Evolutionary conservation across 1,140 invertebrate genomes (phyloP).

Genomic region (Formica selysi): DNA sequence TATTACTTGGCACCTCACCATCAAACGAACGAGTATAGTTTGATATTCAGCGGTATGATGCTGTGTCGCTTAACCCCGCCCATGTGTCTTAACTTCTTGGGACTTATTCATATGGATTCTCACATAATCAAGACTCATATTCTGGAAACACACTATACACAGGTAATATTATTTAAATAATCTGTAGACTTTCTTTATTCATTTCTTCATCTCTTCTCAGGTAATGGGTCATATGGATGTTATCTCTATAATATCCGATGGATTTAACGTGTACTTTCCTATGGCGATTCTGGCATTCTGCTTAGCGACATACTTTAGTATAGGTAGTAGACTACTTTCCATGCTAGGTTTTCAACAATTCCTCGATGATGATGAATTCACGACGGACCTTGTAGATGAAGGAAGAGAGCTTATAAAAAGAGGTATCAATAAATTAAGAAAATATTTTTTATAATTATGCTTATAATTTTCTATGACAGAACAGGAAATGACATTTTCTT

Average conservation of each 20-base stretch:
- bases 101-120: constrained; percentile 99
- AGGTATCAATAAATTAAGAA: constrained; percentile 86
- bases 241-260: constrained; percentile 97
- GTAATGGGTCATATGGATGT: constrained; percentile 99
- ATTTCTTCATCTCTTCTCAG: constrained; percentile 85
- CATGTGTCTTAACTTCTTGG: constrained; percentile 99
- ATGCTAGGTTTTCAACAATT: constrained; percentile 98
- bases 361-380: constrained; percentile 96
- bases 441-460: neutral
- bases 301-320: constrained; percentile 97
- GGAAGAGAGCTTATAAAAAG: constrained; percentile 95
- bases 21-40: constrained; percentile 99
- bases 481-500: constrained; percentile 33
- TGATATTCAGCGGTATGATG: constrained; percentile 99
- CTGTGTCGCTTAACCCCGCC: constrained; percentile 98
- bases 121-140: constrained; percentile 95
- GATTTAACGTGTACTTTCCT: constrained; percentile 99
- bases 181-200: neutral
- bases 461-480: neutral
- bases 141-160: constrained; percentile 95
- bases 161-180: constrained; percentile 87
- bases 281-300: constrained; percentile 98
- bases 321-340: constrained; percentile 96
- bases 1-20: constrained; percentile 99
- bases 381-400: constrained; percentile 96